Percentiles rank a stretch among this genome's conserved stretches.
Conservation (phyloP, 2,888 invertebrate species). For the Punctoribates punctum region DNA sequence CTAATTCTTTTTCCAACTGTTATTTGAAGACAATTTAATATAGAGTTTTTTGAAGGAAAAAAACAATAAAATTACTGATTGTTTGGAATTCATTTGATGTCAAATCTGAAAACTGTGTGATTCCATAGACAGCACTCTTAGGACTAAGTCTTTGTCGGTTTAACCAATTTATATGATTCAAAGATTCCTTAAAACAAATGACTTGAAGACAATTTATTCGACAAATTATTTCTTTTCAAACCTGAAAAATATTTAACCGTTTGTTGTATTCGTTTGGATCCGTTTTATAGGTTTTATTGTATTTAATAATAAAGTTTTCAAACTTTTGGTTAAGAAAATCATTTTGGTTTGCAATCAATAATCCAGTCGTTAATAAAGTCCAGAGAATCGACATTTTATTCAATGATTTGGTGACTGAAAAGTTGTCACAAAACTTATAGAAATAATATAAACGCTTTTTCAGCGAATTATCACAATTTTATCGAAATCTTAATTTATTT, state of each 20-base stretch:
- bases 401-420: too few species aligned
- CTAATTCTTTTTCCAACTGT: not conserved
- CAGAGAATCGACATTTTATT: conserved; percentile 36
- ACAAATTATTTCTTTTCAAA: conserved; percentile 51
- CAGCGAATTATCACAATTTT: too few species aligned
- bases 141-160: conserved; percentile 53
- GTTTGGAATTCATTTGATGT: conserved; percentile 62
- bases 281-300: conserved; percentile 60
- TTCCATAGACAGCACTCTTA: conserved; percentile 59
- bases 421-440: not conserved
- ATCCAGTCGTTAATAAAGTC: conserved; percentile 19
- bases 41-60: not conserved
- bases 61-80: conserved; percentile 35
- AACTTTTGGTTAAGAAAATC: conserved; percentile 54
- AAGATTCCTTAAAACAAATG: conserved; percentile 55
- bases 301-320: conserved; percentile 58
- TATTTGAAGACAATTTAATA: conserved; percentile 7
- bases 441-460: too few species aligned
- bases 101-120: conserved; percentile 64
- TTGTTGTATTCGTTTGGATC: conserved; percentile 57
- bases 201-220: not conserved
- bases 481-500: too few species aligned
- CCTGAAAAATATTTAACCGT: conserved; percentile 60
- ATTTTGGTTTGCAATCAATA: conserved; percentile 11
- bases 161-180: conserved; percentile 57